Evolutionary conservation across 2,888 invertebrate genomes (phyloP).

Genomic region (Artemia sinica): DNA sequence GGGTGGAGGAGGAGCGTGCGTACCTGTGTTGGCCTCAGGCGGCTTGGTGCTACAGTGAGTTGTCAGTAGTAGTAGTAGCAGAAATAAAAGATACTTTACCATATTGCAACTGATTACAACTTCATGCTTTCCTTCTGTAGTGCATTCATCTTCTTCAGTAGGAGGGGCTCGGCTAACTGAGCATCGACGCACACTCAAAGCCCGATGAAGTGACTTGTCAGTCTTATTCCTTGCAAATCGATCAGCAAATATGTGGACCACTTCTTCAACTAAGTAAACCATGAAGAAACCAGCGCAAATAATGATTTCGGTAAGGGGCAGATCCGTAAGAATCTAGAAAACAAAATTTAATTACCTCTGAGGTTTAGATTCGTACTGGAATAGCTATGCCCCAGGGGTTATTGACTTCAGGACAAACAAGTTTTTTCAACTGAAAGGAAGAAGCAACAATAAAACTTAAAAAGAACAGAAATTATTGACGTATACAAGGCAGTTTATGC

Average conservation of each 20-base stretch:
- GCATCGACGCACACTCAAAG: constrained; percentile 39
- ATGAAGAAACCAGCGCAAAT: constrained; percentile 57
- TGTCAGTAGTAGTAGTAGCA: background rate
- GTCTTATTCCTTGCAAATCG: constrained; percentile 20
- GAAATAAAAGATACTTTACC: background rate
- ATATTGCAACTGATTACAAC: background rate
- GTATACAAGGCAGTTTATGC: too few relatives aligned
- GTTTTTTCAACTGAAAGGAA: too few relatives aligned
- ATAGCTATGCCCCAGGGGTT: too few relatives aligned
- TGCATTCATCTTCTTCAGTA: constrained; percentile 13
- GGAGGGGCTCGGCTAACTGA: constrained; percentile 27
- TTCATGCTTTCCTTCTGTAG: background rate
- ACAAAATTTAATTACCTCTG: background rate
- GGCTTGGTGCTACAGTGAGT: too few relatives aligned
- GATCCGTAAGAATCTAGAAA: constrained; percentile 34
- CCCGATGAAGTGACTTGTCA: constrained; percentile 37
- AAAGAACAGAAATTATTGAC: too few relatives aligned
- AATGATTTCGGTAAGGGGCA: constrained; percentile 49
- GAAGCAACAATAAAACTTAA: too few relatives aligned
- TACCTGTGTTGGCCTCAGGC: too few relatives aligned
- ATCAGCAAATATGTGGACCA: constrained; percentile 45
- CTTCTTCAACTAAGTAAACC: constrained; percentile 61
- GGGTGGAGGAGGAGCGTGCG: too few relatives aligned
- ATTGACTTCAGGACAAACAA: too few relatives aligned
- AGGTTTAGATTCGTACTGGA: too few relatives aligned